Conservation (phyloP, 2,888 invertebrate genomes). For the Carpatolechia fugitivella region DNA sequence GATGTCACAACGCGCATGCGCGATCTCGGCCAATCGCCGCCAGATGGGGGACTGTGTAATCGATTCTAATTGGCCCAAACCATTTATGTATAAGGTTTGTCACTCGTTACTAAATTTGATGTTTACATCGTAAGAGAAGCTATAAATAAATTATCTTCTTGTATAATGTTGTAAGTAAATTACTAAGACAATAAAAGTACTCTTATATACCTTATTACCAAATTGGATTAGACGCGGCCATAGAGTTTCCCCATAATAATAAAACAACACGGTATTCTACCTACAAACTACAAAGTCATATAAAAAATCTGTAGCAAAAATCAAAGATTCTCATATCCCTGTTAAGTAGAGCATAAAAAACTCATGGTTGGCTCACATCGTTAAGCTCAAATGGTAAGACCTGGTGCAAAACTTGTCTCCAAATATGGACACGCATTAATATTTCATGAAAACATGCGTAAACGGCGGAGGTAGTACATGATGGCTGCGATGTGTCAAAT, state of each 20-base stretch:
- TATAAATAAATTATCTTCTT: too few species aligned
- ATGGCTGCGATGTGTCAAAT: constrained; percentile 59
- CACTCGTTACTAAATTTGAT: constrained; percentile 28
- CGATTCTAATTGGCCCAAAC: constrained; percentile 65
- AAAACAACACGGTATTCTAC: too few species aligned
- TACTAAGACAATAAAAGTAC: too few species aligned
- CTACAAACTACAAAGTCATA: too few species aligned
- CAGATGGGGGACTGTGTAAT: constrained; percentile 45
- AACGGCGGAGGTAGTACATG: constrained; percentile 33
- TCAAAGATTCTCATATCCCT: neutral
- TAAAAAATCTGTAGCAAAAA: neutral
- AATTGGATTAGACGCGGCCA: too few species aligned
- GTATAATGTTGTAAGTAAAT: too few species aligned
- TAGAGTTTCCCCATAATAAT: too few species aligned
- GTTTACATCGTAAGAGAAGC: constrained; percentile 42
- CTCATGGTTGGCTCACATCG: constrained; percentile 8
- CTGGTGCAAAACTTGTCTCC: constrained; percentile 36
- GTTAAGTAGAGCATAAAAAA: constrained; percentile 10
- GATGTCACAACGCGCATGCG: constrained; percentile 47
- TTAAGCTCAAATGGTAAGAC: constrained; percentile 36
- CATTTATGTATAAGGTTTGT: constrained; percentile 52
- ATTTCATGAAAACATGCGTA: constrained; percentile 51
- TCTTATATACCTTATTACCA: too few species aligned
- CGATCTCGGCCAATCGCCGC: constrained; percentile 33
- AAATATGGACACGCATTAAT: constrained; percentile 48